Evolutionary conservation across 2,888 invertebrate genomes (phyloP).

Genomic region (Clitarchus hookeri): DNA sequence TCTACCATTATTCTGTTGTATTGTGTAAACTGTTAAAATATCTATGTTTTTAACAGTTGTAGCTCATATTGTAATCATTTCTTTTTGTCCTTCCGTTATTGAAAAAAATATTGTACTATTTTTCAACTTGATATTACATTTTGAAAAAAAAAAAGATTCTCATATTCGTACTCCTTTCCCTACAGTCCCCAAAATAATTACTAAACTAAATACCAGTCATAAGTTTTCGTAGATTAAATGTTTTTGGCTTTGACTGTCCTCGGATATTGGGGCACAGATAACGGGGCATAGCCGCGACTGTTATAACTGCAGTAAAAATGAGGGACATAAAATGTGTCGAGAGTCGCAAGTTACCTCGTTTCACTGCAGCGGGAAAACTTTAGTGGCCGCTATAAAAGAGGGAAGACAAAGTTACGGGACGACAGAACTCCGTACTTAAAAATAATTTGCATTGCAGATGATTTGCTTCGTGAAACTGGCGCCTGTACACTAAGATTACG

Average conservation of each 20-base stretch:
- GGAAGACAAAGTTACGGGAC: background rate
- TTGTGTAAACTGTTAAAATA: too few relatives aligned
- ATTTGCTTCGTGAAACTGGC: background rate
- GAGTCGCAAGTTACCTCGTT: background rate
- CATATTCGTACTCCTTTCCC: too few relatives aligned
- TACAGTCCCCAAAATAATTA: too few relatives aligned
- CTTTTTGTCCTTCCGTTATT: too few relatives aligned
- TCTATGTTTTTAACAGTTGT: too few relatives aligned
- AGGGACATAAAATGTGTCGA: background rate
- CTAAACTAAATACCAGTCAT: too few relatives aligned
- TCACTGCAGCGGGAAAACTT: conserved; percentile 8
- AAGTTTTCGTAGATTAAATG: too few relatives aligned
- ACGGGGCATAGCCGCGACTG: background rate
- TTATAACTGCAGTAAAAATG: background rate
- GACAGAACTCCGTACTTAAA: background rate
- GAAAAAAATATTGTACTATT: too few relatives aligned
- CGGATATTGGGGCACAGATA: background rate
- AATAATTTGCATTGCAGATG: conserved; percentile 6
- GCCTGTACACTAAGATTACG: background rate
- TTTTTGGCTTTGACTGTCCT: background rate
- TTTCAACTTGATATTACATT: too few relatives aligned
- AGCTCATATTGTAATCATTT: too few relatives aligned
- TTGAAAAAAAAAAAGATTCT: too few relatives aligned
- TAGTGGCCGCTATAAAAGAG: background rate
- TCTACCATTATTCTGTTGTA: too few relatives aligned